These are phyloP conservation scores for Verasper variegatus DNA, from an alignment of 2,113 vertebrate genomes.

Conservation along the genomic window DNA sequence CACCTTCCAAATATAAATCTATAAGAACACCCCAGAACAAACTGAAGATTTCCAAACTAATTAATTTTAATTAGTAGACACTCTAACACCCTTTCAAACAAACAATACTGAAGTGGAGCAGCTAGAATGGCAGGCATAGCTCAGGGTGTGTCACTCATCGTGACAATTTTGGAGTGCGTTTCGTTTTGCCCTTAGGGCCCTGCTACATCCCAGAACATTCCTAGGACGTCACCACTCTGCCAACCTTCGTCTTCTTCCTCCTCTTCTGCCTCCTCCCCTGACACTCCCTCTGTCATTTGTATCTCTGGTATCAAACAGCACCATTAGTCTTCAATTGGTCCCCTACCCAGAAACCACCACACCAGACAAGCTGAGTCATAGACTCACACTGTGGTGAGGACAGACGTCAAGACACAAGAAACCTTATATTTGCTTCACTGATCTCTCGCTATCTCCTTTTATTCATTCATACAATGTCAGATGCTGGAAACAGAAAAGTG, in stretches of 20 bases:
- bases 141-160: slow-evolving; percentile 39
- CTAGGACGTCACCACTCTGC: slow-evolving; percentile 46
- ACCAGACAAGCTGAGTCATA: slow-evolving; percentile 64
- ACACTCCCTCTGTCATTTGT: slow-evolving; percentile 38
- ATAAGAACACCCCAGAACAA: slow-evolving; percentile 10
- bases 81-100: background rate
- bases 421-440: background rate
- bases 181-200: slow-evolving; percentile 56
- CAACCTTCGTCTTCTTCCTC: slow-evolving; percentile 13
- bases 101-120: slow-evolving; percentile 10
- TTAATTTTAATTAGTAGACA: slow-evolving; percentile 20
- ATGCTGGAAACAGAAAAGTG: no score
- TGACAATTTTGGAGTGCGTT: slow-evolving; percentile 40
- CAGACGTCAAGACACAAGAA: slow-evolving; percentile 13
- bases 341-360: slow-evolving; percentile 52
- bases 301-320: slow-evolving; percentile 33
- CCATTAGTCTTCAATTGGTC: slow-evolving; percentile 15
- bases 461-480: background rate
- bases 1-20: slow-evolving; percentile 10
- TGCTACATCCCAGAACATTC: slow-evolving; percentile 60
- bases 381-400: slow-evolving; percentile 32
- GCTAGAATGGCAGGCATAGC: slow-evolving; percentile 17
- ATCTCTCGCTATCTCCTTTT: background rate
- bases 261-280: slow-evolving; percentile 14
- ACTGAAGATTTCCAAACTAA: slow-evolving; percentile 5